Evolutionary conservation across 2,797 vertebrate genomes (phyloP), one percentile per base, ranked within the genome.

Genomic region (Pyrocephalus nanus): DNA sequence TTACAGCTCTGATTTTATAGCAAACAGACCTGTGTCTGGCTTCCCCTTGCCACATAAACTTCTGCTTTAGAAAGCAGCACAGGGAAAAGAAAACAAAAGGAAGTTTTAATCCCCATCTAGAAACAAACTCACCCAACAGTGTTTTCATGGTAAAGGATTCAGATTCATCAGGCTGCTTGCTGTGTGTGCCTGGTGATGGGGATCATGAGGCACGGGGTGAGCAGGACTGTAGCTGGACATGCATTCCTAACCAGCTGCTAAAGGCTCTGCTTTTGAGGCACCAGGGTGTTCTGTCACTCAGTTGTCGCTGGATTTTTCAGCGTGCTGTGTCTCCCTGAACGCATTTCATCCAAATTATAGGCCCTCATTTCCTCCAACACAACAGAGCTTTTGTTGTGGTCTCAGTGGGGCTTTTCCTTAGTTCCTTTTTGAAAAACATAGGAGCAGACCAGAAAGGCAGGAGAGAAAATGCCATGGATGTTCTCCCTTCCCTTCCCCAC

Each of bases 391-490:
- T 95, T 97, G 90, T 95, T 95, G 90, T 74, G 57, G 42, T 88
- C 88, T 95, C 92, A 92, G 93, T 93, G 90, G 90, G 95, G 80
- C 74, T 97, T 97, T 96, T 95, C 94, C 85, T 82, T 74, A 90
- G 88, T 92, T 94, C 67, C 77, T 76, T 95, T 96, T 42, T 61
- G 80, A 67, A 95, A 95, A 92, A 51, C 22, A 1, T 57, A 73
- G 65, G 58, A 77, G 60, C 70, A 54, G 77, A 86, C 64, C 64
- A 90, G 86, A 96, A 92, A 76, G 20, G 70, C 45, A 55, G 90
- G 82, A 78, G 47, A 66, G 76, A 91, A 86, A 93, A 81, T 79
- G 45, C 43, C 62, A 6, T 71, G 85, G 83, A 85, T 81, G 45
- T 84, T 95, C 86, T 96, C 2, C 0, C 83, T 95, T 96, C 82